Conservation (phyloP, 2,888 invertebrate species). For the Lordiphosa fenestrarum region DNA sequence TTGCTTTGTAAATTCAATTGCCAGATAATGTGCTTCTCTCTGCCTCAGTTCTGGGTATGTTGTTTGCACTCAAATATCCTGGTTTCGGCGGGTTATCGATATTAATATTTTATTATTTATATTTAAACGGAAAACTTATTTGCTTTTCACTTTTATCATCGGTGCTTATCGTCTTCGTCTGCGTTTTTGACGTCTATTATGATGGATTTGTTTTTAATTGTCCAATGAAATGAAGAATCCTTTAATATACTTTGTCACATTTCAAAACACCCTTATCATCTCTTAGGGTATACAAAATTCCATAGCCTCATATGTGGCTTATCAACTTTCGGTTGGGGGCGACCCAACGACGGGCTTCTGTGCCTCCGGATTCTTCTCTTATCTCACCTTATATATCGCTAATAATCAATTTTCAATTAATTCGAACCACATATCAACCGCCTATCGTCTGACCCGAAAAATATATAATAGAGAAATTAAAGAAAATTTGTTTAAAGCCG, state of each 20-base stretch:
- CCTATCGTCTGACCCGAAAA: not conserved
- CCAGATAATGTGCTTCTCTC: slow-evolving; percentile 72
- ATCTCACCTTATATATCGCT: slow-evolving; percentile 54
- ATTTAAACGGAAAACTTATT: slow-evolving; percentile 21
- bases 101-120: slow-evolving; percentile 20
- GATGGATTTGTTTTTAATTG: slow-evolving; percentile 80
- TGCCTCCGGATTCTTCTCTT: slow-evolving; percentile 15
- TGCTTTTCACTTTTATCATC: slow-evolving; percentile 30
- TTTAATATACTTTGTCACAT: no score
- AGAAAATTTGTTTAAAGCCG: slow-evolving; percentile 72
- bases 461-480: slow-evolving; percentile 53
- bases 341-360: no score
- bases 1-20: slow-evolving; percentile 79
- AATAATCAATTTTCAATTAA: slow-evolving; percentile 78
- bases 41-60: not conserved
- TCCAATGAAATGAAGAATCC: no score
- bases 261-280: no score
- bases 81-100: slow-evolving; percentile 19
- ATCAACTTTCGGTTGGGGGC: no score
- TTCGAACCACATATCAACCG: slow-evolving; percentile 53
- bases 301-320: no score
- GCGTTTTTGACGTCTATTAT: slow-evolving; percentile 72
- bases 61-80: slow-evolving; percentile 13
- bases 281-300: no score
- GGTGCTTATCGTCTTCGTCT: not conserved